A percentile compares a stretch with the other conserved stretches of the same genome.
These are phyloP conservation scores for Yasuhikotakia modesta DNA, from an alignment of 2,797 vertebrate genomes.

Conservation along the genomic window DNA sequence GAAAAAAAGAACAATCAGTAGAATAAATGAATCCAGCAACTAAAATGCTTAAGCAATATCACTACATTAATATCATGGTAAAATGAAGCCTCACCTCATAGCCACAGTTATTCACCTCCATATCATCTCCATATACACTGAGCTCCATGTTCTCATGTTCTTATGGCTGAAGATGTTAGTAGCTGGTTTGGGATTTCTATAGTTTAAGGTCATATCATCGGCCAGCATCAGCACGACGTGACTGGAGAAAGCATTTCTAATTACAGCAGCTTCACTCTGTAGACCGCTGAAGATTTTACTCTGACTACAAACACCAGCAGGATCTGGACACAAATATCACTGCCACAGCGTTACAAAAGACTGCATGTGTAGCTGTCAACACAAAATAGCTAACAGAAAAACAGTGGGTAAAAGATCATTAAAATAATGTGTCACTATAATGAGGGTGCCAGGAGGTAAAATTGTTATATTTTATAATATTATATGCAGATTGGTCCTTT, in stretches of 20 bases:
- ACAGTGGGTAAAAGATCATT: background rate
- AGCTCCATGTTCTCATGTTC: slow-evolving; percentile 99
- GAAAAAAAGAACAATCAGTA: too few relatives aligned
- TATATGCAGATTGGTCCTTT: background rate
- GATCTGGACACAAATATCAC: slow-evolving; percentile 20
- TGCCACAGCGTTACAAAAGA: slow-evolving; percentile 1
- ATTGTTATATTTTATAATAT: slow-evolving; percentile 3
- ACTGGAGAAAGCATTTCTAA: slow-evolving; percentile 69
- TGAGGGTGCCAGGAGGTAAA: background rate
- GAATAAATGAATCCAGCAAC: too few relatives aligned
- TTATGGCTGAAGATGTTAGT: slow-evolving; percentile 98
- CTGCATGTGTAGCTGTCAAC: background rate
- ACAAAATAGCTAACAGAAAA: slow-evolving; percentile 12
- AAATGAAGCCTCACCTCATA: slow-evolving; percentile 83
- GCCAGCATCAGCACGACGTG: slow-evolving; percentile 98
- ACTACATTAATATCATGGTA: background rate
- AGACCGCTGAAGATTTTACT: slow-evolving; percentile 3
- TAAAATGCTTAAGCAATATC: too few relatives aligned
- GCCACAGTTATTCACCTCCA: slow-evolving; percentile 97
- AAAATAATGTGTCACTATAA: slow-evolving; percentile 8
- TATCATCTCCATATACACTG: slow-evolving; percentile 97
- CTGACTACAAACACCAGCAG: background rate
- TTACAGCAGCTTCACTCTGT: slow-evolving; percentile 8
- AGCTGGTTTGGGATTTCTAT: slow-evolving; percentile 95
- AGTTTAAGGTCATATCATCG: slow-evolving; percentile 98